Evolutionary conservation across 1,140 invertebrate species (phyloP), one percentile per base, ranked within the genome.

Genomic region (Agrilus planipennis): DNA sequence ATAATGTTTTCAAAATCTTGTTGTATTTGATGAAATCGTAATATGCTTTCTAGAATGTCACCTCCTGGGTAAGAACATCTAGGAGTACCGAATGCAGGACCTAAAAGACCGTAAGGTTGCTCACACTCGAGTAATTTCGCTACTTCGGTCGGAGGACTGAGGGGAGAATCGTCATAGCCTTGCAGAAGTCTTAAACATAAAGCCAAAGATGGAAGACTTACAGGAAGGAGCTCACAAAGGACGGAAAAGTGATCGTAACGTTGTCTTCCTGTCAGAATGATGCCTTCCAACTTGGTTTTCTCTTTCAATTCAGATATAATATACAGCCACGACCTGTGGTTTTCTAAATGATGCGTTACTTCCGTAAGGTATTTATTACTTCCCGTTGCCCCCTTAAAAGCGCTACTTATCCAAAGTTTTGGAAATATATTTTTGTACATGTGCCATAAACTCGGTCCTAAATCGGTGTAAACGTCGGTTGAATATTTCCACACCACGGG

Each of bases 171-270:
- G 19, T 32, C 2, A 76, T 76, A 47, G 67, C 63, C 9, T 64
- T 63, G 0, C 65, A 61, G 2, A 11, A 72, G 69, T 3, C 71
- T 72, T 17, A 78, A 50, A 36, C 71, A 72, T 1, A 79, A 51
- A 25, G 73, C 70, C 17, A 84, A 53, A 34, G 77, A 81, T 5
- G 91, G 90, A 39, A 95, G 63, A 2, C 78, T 75, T 0, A 73
- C 69, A 1, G 84, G 82, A 11, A 97, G 60, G 5, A 93, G 63
- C 64, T 97, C 92, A 60, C 88, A 92, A 11, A 94, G 68, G 0
- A 83, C 76, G 5, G 86, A 84, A 67, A 88, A 86, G 58, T 96
- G 91, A 60, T 90, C 88, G 54, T 86, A 89, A 50, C 81, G 71
- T n/a, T 81, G 81, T 80, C 80, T 84, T 0, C 81, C 81, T 14